A percentile compares a stretch with the other conserved stretches of the same genome.
Evolutionary conservation across 30 jellyfish, hydroid and myxozoan species (phyloP).

Genomic region (Sanderia malayensis): DNA sequence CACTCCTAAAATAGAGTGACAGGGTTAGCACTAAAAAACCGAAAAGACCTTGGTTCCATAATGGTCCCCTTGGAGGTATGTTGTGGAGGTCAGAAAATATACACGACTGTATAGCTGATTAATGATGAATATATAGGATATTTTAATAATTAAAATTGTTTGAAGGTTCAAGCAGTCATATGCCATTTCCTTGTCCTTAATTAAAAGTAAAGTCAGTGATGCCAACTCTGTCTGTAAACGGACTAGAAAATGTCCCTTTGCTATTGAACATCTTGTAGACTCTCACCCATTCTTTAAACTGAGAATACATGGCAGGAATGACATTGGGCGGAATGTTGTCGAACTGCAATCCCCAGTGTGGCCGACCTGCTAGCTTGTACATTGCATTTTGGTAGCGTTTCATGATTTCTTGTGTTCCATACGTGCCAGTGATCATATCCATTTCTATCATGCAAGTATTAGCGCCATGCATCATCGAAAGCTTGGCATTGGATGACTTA

Average conservation of each 20-base stretch:
- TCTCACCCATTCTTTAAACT: not conserved
- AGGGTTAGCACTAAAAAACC: too few species aligned
- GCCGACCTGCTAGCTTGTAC: not conserved
- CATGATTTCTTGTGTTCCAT: not conserved
- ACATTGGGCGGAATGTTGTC: not conserved
- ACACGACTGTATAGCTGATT: too few species aligned
- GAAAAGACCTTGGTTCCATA: too few species aligned
- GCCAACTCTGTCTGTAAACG: not conserved
- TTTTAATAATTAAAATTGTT: too few species aligned
- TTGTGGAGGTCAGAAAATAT: too few species aligned
- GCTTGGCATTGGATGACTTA: not conserved
- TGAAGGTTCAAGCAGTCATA: too few species aligned
- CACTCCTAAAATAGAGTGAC: too few species aligned
- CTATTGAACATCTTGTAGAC: not conserved
- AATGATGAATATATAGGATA: too few species aligned
- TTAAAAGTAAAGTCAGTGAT: not conserved
- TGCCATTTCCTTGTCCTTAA: not conserved
- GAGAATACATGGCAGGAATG: not conserved
- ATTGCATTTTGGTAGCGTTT: not conserved
- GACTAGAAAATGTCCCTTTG: not conserved
- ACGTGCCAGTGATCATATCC: not conserved
- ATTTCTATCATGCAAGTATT: not conserved
- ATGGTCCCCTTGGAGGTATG: too few species aligned
- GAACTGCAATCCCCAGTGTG: not conserved
- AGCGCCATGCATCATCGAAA: not conserved